Conservation (phyloP, 2,113 vertebrate genomes). For the Erythrolamprus reginae region DNA sequence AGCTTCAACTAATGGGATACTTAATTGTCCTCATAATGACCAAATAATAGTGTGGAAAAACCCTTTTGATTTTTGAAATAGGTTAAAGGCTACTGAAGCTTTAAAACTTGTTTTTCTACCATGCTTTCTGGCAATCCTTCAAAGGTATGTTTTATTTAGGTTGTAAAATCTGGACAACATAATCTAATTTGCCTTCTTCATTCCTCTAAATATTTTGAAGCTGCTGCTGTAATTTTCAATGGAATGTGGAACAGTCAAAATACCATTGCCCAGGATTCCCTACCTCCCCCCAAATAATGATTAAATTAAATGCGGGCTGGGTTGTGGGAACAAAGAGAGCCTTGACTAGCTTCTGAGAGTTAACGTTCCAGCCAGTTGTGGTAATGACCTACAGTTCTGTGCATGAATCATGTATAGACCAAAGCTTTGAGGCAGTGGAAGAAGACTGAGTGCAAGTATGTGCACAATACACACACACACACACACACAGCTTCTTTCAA, state of each 20-base stretch:
- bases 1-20: background rate
- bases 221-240: constrained; percentile 44
- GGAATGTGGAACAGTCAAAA: constrained; percentile 64
- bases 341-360: constrained; percentile 65
- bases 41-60: background rate
- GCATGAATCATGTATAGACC: constrained; percentile 40
- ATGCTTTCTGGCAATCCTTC: background rate
- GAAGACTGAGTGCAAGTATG: background rate
- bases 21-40: background rate
- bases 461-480: background rate
- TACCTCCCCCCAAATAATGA: constrained; percentile 64
- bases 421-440: constrained; percentile 39
- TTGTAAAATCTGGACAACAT: constrained; percentile 28
- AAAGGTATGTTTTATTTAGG: background rate
- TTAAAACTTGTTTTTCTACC: background rate
- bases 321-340: constrained; percentile 64
- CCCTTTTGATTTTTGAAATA: background rate
- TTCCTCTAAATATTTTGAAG: constrained; percentile 51
- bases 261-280: constrained; percentile 27
- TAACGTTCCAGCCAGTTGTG: constrained; percentile 58
- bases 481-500: background rate
- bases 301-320: constrained; percentile 64
- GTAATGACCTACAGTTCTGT: constrained; percentile 54
- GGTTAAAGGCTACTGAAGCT: constrained; percentile 14
- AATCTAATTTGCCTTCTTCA: constrained; percentile 40